phyloP scores from a whole-genome alignment of 92 coral and sea anemone species.

The Scolanthus callimorphus region DNA sequence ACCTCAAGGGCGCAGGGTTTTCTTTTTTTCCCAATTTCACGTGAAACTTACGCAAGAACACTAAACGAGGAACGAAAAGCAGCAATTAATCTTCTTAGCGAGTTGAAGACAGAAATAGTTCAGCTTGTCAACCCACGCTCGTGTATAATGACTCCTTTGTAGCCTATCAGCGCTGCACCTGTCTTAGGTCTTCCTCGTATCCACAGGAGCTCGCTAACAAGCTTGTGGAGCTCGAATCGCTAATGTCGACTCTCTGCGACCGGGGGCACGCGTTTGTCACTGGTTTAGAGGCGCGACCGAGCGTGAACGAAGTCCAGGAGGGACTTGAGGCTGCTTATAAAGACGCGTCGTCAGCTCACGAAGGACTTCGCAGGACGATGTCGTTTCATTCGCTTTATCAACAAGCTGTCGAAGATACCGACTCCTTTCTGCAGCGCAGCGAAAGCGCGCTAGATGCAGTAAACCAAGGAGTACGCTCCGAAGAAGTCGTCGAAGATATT shows the following conservation, averaged over 20 bases:
- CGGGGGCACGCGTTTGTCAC: slow-evolving; percentile 30
- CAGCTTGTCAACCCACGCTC: too few relatives aligned
- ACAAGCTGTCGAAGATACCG: slow-evolving; percentile 34
- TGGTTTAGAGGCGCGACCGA: slow-evolving; percentile 11
- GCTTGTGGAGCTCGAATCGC: slow-evolving; percentile 49
- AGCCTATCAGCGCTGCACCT: too few relatives aligned
- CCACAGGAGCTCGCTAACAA: slow-evolving; percentile 55
- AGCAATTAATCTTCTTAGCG: too few relatives aligned
- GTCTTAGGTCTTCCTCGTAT: too few relatives aligned
- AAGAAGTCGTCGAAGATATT: slow-evolving; percentile 3
- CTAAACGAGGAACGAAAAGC: too few relatives aligned
- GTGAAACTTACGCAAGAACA: too few relatives aligned
- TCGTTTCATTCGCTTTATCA: slow-evolving; percentile 64
- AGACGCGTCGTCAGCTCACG: slow-evolving; percentile 39
- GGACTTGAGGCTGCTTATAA: slow-evolving; percentile 27
- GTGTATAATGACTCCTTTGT: too few relatives aligned
- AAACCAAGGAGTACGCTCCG: not conserved
- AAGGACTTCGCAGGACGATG: slow-evolving; percentile 39
- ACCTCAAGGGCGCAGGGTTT: too few relatives aligned
- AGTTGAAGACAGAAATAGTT: too few relatives aligned
- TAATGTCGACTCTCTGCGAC: slow-evolving; percentile 55
- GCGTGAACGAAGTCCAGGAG: slow-evolving; percentile 3
- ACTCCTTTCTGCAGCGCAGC: slow-evolving; percentile 13
- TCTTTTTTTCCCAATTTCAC: too few relatives aligned
- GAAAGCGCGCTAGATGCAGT: too few relatives aligned